phyloP scores from a whole-genome alignment of 2,797 vertebrate genomes.

The Notolabrus celidotus region DNA sequence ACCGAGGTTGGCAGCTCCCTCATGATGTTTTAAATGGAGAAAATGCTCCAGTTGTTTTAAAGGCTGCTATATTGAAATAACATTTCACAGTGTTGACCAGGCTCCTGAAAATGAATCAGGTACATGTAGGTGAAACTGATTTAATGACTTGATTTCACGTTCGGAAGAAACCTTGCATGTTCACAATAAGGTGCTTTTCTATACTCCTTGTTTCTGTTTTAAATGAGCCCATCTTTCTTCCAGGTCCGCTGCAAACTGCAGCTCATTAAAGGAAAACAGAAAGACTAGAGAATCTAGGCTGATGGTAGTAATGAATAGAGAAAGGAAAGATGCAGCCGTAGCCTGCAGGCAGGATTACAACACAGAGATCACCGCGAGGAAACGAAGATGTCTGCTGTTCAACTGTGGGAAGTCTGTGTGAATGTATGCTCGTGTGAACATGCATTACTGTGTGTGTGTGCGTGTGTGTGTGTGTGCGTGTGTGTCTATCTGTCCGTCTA shows the following conservation, averaged over 20 bases:
- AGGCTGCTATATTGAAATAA: not conserved
- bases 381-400: constrained; percentile 41
- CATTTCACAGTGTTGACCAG: constrained; percentile 6
- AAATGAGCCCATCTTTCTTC: constrained; percentile 51
- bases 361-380: constrained; percentile 42
- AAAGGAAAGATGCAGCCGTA: constrained; percentile 10
- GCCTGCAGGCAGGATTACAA: constrained; percentile 59
- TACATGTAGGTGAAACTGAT: constrained; percentile 15
- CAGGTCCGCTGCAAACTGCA: constrained; percentile 57
- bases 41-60: not conserved
- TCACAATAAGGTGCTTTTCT: constrained; percentile 21
- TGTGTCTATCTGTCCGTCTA: constrained; percentile 2
- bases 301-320: constrained; percentile 55
- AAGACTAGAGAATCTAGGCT: constrained; percentile 35
- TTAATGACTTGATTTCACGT: constrained; percentile 28
- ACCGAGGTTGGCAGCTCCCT: not conserved
- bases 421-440: not conserved
- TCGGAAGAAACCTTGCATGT: constrained; percentile 14
- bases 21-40: not conserved
- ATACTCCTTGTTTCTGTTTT: constrained; percentile 19
- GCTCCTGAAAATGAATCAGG: constrained; percentile 28
- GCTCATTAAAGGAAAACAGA: constrained; percentile 65
- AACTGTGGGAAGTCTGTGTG: constrained; percentile 17
- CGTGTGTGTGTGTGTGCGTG: too few relatives aligned
- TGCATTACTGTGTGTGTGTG: not conserved